Evolutionary conservation across 2,113 vertebrate species (phyloP), one percentile per base, ranked within the genome.

Genomic region (Marcusenius ussheri): DNA sequence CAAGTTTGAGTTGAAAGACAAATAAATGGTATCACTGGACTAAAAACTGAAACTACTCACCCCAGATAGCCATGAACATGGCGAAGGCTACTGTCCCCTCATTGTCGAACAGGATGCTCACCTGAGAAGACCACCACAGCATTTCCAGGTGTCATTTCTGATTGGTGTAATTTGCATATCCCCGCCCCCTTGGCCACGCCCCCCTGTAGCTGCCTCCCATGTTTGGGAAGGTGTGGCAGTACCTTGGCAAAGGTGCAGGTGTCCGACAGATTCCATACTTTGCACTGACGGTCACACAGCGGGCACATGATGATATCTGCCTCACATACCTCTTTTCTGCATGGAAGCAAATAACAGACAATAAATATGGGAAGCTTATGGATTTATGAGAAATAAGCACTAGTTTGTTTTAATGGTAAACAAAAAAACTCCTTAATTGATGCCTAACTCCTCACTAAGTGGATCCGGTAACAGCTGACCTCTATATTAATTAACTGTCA

Each of bases 11-110:
- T 24, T 46, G 83, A 84, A 84, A 10, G 21, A 10, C 80, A 84
- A 84, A 46, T n/a, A 84, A 84, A 45, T 84, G 45, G 42, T 47
- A 24, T n/a, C 5, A 1, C 19, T 24, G 83, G 83, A 11, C 8
- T 80, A 80, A 80, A 42, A 80, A 39, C n/a, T 8, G 74, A 42
- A 80, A 19, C 13, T 15, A 96, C 97, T 95, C 94, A 99, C 98
- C 98, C 98, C 98, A 99, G 88, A 99, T 88, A 0, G 98, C 97
- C 98, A 99, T 99, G 92, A 97, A 96, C 77, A 99, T 97, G 11
- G 98, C 97, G 66, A 99, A 99, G 27, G 95, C 5, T 70, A 99
- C 97, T 0, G 98, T 99, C 42, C 96, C 96, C 88, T 97, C 97
- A 19, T 99, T 99, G 94, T 99, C 98, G 87, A 99, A 97, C 88